Base-by-base conservation (phyloP, 1,140 invertebrate species). In the Mylabris phalerata region DNA sequence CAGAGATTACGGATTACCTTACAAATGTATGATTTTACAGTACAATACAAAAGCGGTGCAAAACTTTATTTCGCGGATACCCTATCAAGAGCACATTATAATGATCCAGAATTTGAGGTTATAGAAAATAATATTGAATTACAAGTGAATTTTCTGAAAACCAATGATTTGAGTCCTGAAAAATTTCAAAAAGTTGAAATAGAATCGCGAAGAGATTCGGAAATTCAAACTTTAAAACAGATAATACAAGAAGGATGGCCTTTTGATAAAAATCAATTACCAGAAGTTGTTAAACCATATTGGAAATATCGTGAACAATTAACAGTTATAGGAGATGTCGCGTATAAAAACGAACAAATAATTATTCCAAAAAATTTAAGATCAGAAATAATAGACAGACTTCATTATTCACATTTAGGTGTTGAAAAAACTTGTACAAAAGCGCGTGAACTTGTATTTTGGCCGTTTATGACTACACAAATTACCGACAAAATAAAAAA, bases 361-460 rank as follows among this genome's bases (percentile, higher is more conserved):
- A 60, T 76, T 42, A 60, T 75, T 19, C 72, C 75, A n/a, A 60
- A 58, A 50, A 50, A 32, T 27, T 45, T 74, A 46, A 58, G 67
- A 39, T 59, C 47, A 27, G 55, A 70, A 51, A 74, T 75, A 50
- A 56, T 72, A 39, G 64, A 58, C 11, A 57, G 62, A 39, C 55
- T 78, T 43, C 77, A 79, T 65, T 67, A 72, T 56, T 63, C 67
- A 11, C 78, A 81, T 66, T 39, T 77, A 49, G 78, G 78, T 1
- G 67, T 73, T 54, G 73, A 73, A 46, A 75, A 75, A 61, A 70
- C 64, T 50, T 68, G 70, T 55, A 50, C 50, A 41, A 59, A 67
- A 50, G 75, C 76, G 13, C 13, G 13, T 13, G 13, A 13, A 13
- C 13, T 13, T 13, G 13, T 13, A 75, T 78, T 13, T 13, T 13